These are phyloP conservation scores for Elgaria multicarinata DNA, from an alignment of 2,113 vertebrate species.

Conservation along the genomic window DNA sequence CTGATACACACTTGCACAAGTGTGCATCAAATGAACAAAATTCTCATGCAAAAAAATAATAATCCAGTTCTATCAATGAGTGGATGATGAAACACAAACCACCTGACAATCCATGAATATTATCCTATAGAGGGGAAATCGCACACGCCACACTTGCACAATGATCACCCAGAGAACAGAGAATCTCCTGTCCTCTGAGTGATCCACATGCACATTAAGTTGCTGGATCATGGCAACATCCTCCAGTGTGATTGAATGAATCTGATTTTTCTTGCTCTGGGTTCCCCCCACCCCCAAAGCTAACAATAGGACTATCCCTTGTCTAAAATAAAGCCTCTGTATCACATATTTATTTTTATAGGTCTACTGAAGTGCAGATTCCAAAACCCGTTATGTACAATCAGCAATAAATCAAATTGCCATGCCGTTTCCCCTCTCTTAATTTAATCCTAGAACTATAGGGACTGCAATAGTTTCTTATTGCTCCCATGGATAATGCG, in stretches of 20 bases:
- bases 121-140: neutral
- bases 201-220: neutral
- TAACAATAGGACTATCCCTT: neutral
- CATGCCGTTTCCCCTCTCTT: neutral
- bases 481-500: constrained; percentile 22
- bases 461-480: constrained; percentile 14
- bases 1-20: too few relatives aligned
- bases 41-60: too few relatives aligned
- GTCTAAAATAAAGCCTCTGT: constrained; percentile 20
- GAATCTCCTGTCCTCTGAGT: neutral
- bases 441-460: constrained; percentile 19
- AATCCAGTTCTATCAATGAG: too few relatives aligned
- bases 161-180: neutral
- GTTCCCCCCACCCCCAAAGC: too few relatives aligned
- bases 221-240: neutral
- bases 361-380: constrained; percentile 11
- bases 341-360: constrained; percentile 18
- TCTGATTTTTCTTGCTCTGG: neutral
- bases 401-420: constrained; percentile 21
- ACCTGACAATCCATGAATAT: too few relatives aligned
- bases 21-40: too few relatives aligned
- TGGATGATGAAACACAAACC: too few relatives aligned
- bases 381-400: constrained; percentile 13
- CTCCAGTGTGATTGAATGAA: neutral
- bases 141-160: neutral